phyloP scores from a whole-genome alignment of 2,113 vertebrate species.

The Aviceda subcristata region DNA sequence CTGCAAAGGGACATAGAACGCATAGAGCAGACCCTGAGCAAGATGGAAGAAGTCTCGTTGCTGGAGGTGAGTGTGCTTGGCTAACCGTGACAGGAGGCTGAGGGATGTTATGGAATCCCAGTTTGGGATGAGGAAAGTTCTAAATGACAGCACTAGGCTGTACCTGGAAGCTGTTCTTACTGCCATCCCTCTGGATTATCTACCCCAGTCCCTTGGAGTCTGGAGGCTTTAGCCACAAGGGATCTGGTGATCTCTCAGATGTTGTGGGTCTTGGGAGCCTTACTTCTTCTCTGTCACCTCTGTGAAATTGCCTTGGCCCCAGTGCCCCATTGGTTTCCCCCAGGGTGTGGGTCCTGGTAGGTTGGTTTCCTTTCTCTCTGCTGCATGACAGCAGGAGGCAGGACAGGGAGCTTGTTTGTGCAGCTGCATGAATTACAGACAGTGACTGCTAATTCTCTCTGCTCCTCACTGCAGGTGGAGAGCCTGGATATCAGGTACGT shows the following conservation, averaged over 20 bases:
- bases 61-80: constrained; percentile 68
- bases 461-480: constrained; percentile 63
- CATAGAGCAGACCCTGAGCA: constrained; percentile 47
- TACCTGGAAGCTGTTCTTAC: neutral
- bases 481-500: constrained; percentile 60
- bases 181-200: neutral
- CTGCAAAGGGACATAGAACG: constrained; percentile 64
- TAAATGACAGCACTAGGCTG: neutral
- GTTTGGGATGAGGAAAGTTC: neutral
- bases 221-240: neutral
- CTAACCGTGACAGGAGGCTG: neutral
- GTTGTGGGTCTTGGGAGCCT: neutral
- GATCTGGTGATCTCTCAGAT: neutral
- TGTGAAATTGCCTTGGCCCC: neutral
- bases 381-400: neutral
- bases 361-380: neutral
- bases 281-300: neutral
- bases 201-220: neutral
- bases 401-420: neutral
- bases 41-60: constrained; percentile 1
- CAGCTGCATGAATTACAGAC: neutral
- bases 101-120: neutral
- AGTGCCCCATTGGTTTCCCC: neutral
- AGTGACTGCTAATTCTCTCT: constrained; percentile 50
- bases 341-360: neutral